Evolutionary conservation across 2,113 vertebrate species (phyloP), one percentile per base, ranked within the genome.

Genomic region (Xerus inauris): DNA sequence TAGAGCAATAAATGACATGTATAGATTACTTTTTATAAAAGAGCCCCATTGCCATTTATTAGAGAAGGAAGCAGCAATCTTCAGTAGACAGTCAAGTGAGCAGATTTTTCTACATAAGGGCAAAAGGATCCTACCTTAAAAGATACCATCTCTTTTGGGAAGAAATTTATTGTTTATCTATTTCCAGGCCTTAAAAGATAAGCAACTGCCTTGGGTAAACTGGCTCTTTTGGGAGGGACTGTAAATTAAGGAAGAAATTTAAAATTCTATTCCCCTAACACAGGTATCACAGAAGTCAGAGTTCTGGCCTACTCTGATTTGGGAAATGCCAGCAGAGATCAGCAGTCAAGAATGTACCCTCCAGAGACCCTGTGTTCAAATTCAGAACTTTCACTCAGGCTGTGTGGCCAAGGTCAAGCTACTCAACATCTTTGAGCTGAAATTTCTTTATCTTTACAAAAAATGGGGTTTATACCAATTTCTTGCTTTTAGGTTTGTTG

Each of bases 1-100:
- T 59, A 94, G 91, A 91, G 77, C 62, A 86, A 87, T 94, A 96
- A 97, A 95, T 80, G 89, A 81, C 93, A 82, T 40, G 40, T 75
- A 91, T 45, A 86, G 62, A 83, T 85, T 71, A 54, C 59, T 73
- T 96, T 92, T 92, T 93, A 93, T 88, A 91, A 96, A 94, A 89
- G 32, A 79, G 16, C 8, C 24, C 42, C 32, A 24, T 24, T 89
- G 47, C 38, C 47, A 49, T 82, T 95, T 97, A 65, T 64, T 88
- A 86, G 62, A 96, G 49, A 40, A 95, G 57, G 47, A 94, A 91
- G 35, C 14, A 89, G 86, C 35, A 40, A 67, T 94, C 45, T 91
- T 94, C 92, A 71, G 45, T 42, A 75, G 59, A 76, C 3, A 88
- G 42, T 57, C 49, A 71, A 82, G 71, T 69, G 84, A 47, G 28